A percentile compares a stretch with the other conserved stretches of the same genome.
Conservation (phyloP, 2,797 vertebrate genomes). For the Threskiornis aethiopicus region DNA sequence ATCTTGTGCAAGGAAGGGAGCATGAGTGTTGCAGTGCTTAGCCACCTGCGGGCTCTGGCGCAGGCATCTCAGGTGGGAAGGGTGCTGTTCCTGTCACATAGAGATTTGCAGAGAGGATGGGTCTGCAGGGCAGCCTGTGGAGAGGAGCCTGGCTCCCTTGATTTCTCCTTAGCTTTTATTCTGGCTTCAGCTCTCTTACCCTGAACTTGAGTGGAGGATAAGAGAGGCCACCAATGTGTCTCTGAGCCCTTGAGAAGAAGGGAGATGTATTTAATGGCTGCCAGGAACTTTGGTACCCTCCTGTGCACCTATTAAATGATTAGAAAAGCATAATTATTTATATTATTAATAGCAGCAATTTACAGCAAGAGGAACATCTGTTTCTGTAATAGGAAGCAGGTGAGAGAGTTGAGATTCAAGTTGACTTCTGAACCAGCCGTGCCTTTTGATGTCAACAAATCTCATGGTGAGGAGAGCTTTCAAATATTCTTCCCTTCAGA, state of each 20-base stretch:
- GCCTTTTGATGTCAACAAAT: not conserved
- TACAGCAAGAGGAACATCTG: slow-evolving; percentile 21
- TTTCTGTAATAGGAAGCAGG: slow-evolving; percentile 40
- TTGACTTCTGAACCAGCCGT: not conserved
- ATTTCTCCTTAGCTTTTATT: not conserved
- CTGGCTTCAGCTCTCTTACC: not conserved
- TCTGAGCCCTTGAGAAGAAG: not conserved
- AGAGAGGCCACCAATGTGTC: not conserved
- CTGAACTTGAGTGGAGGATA: not conserved
- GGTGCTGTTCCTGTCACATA: not conserved
- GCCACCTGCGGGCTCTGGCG: fast-evolving
- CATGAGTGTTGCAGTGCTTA: not conserved
- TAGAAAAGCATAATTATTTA: slow-evolving; percentile 42
- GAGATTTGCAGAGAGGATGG: not conserved
- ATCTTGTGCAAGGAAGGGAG: not conserved
- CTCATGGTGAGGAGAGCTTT: not conserved
- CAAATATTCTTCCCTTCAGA: not conserved
- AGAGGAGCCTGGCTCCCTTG: not conserved
- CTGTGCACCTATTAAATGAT: slow-evolving; percentile 43
- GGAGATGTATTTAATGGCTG: not conserved
- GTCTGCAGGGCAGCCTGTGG: not conserved
- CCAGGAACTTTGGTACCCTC: slow-evolving; percentile 4
- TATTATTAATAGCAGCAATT: slow-evolving; percentile 53
- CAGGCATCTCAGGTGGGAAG: not conserved
- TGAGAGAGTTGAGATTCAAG: not conserved